phyloP scores from a whole-genome alignment of 2,113 vertebrate genomes.

The Ammospiza caudacuta region DNA sequence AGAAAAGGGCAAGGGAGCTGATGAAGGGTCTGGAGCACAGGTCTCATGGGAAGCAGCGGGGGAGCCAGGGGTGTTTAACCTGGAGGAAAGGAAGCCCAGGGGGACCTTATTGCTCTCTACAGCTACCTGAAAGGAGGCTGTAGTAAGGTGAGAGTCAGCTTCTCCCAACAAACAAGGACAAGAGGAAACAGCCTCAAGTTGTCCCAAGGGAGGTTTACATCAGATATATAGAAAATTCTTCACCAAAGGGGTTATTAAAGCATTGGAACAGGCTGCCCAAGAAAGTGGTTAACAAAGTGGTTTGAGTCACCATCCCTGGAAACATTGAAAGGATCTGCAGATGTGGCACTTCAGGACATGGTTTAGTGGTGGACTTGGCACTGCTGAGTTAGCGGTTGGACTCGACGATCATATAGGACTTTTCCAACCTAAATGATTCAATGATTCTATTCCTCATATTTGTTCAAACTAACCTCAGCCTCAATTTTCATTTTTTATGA shows the following conservation, averaged over 20 bases:
- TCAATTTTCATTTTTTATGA: background rate
- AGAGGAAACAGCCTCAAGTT: background rate
- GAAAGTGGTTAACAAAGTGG: background rate
- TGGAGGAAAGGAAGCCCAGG: background rate
- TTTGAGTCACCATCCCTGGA: background rate
- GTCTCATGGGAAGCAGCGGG: accelerated
- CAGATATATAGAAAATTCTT: background rate
- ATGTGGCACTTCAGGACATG: background rate
- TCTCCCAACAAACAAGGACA: background rate
- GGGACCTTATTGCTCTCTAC: background rate
- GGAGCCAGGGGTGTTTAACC: background rate
- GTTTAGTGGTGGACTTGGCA: background rate
- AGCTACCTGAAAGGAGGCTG: background rate
- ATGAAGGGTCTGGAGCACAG: background rate
- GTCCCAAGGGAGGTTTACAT: background rate
- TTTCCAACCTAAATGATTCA: background rate
- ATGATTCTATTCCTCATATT: background rate
- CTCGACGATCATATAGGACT: background rate
- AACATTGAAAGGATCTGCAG: background rate
- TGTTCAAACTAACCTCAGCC: background rate
- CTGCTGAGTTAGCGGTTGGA: background rate
- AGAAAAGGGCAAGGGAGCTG: background rate
- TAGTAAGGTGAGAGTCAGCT: background rate
- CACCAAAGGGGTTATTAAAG: background rate
- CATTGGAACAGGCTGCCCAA: background rate